Evolutionary conservation across 2,797 vertebrate species (phyloP).

Genomic region (Propithecus perrieri): DNA sequence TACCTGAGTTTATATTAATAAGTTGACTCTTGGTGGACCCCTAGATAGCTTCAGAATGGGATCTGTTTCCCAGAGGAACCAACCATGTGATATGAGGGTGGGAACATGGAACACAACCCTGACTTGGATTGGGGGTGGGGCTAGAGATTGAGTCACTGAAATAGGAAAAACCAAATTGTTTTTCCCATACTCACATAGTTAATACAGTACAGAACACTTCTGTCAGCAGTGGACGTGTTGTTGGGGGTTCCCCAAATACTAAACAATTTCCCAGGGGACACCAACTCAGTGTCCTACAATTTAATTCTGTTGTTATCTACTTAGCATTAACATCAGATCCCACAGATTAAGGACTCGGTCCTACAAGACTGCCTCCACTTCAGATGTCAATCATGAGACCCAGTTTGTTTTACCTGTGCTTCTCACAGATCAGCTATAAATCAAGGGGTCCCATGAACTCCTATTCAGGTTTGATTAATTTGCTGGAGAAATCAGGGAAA

Average conservation of each 20-base stretch:
- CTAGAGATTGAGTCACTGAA: neutral
- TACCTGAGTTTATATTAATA: neutral
- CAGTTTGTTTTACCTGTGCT: neutral
- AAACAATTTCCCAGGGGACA: neutral
- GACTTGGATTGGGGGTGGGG: neutral
- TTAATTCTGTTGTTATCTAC: neutral
- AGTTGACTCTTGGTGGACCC: neutral
- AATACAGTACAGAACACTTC: neutral
- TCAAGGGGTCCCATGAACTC: too few species aligned
- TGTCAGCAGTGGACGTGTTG: neutral
- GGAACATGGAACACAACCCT: neutral
- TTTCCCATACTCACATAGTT: neutral
- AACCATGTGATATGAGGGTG: neutral
- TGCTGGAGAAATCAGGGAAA: neutral
- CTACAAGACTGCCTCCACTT: neutral
- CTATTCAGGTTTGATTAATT: neutral
- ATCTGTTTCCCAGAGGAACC: neutral
- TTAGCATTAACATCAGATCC: neutral
- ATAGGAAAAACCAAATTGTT: neutral
- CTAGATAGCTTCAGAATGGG: neutral
- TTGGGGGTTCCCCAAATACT: neutral
- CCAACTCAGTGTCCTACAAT: too few species aligned
- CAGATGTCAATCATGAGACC: neutral
- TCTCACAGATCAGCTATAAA: neutral
- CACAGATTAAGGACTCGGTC: neutral